These are phyloP conservation scores for Trachelus iudaicus DNA, from an alignment of 2,888 invertebrate genomes.

Conservation along the genomic window DNA sequence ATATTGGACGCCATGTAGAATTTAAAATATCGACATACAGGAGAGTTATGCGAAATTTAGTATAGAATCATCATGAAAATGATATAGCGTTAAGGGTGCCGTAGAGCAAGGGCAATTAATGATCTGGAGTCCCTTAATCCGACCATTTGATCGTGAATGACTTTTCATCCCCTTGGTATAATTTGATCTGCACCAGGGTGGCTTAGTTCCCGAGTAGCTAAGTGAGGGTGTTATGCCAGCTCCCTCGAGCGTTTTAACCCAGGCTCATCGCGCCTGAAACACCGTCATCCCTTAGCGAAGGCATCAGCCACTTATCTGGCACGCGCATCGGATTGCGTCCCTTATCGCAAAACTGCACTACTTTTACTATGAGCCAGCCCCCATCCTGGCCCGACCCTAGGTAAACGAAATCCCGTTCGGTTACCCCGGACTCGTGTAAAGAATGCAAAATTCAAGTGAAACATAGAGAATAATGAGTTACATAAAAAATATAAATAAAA, in stretches of 20 bases:
- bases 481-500: background rate
- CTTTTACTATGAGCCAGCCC: constrained; percentile 54
- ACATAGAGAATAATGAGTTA: background rate
- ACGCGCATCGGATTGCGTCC: constrained; percentile 66
- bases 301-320: constrained; percentile 66
- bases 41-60: background rate
- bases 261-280: constrained; percentile 39
- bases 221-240: constrained; percentile 53
- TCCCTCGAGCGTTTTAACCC: constrained; percentile 49
- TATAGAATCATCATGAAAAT: background rate
- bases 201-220: constrained; percentile 32
- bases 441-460: constrained; percentile 29
- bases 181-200: constrained; percentile 52
- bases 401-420: constrained; percentile 45
- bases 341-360: constrained; percentile 64
- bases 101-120: constrained; percentile 31
- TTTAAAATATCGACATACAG: background rate
- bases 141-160: constrained; percentile 62
- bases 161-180: constrained; percentile 59
- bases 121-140: constrained; percentile 57
- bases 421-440: constrained; percentile 19
- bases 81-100: background rate
- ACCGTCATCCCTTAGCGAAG: constrained; percentile 46
- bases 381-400: constrained; percentile 25
- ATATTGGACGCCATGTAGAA: background rate